Percentiles rank a stretch among this genome's conserved stretches.
Conservation (phyloP, 2,797 vertebrate genomes). For the Poeciliopsis gracilis region DNA sequence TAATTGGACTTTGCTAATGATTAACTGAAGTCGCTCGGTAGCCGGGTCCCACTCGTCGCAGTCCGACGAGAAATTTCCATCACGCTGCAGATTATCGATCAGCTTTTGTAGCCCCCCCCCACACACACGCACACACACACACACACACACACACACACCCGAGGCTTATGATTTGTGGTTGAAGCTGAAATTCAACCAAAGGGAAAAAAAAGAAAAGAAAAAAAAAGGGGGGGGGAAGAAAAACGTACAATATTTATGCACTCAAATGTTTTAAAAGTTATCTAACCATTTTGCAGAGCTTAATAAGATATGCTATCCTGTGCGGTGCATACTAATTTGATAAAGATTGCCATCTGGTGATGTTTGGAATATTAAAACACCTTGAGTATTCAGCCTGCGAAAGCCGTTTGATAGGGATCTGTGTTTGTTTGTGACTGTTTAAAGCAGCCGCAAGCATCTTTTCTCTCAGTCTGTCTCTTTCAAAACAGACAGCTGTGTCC, state of each 20-base stretch:
- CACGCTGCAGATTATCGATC: conserved; percentile 60
- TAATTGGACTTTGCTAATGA: conserved; percentile 79
- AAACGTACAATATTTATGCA: conserved; percentile 14
- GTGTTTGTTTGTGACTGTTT: conserved; percentile 21
- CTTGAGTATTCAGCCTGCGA: conserved; percentile 18
- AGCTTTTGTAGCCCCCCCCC: conserved; percentile 9
- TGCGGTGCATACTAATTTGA: conserved; percentile 34
- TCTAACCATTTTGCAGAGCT: conserved; percentile 10
- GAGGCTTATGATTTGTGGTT: conserved; percentile 20
- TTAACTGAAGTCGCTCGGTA: conserved; percentile 64
- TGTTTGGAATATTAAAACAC: conserved; percentile 44
- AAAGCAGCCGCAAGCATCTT: conserved; percentile 33
- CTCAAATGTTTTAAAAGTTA: conserved; percentile 11
- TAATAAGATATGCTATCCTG: conserved; percentile 18
- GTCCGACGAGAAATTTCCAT: conserved; percentile 59
- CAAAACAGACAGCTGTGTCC: conserved; percentile 67
- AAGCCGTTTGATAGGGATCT: conserved; percentile 31
- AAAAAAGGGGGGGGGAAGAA: too few species aligned
- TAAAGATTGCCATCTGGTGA: conserved; percentile 32
- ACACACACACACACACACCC: not conserved
- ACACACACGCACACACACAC: too few species aligned
- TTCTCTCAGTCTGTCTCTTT: conserved; percentile 56
- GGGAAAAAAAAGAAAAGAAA: too few species aligned
- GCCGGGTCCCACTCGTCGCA: conserved; percentile 46
- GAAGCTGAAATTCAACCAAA: conserved; percentile 20